phyloP scores from a whole-genome alignment of 2,888 invertebrate species.

The Drosophila ustulata region DNA sequence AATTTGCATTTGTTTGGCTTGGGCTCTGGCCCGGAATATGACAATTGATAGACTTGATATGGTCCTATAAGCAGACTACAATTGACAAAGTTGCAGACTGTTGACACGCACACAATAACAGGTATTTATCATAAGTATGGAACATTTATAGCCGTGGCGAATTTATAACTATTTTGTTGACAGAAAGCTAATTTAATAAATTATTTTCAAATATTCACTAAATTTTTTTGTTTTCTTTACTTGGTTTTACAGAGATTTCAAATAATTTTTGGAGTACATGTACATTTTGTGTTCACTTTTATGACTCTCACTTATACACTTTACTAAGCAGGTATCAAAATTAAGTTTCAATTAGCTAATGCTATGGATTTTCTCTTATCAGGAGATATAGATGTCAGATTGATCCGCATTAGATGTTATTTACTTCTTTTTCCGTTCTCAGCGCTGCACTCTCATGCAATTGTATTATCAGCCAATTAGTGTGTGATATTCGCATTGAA shows the following conservation, averaged over 20 bases:
- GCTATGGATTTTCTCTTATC: too few species aligned
- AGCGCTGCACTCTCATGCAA: not conserved
- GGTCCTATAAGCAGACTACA: slow-evolving; percentile 41
- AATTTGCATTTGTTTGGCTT: slow-evolving; percentile 34
- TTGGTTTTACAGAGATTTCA: too few species aligned
- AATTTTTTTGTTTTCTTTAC: too few species aligned
- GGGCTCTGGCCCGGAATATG: slow-evolving; percentile 28
- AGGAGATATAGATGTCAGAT: too few species aligned
- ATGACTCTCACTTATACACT: too few species aligned
- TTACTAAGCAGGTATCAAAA: too few species aligned
- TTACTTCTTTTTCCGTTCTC: not conserved
- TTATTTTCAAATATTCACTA: too few species aligned
- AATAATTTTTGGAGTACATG: too few species aligned
- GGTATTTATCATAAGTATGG: not conserved
- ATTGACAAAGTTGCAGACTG: slow-evolving; percentile 27
- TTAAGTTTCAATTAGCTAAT: too few species aligned
- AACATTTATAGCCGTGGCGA: not conserved
- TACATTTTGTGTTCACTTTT: too few species aligned
- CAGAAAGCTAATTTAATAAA: too few species aligned
- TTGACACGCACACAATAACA: slow-evolving; percentile 12
- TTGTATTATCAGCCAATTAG: not conserved
- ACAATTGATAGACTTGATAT: slow-evolving; percentile 57
- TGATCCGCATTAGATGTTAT: too few species aligned
- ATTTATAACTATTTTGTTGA: not conserved
- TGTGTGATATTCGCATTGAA: slow-evolving; percentile 3